Conservation (phyloP, 2,113 vertebrate species). For the Serranochromis macrocephalus region DNA sequence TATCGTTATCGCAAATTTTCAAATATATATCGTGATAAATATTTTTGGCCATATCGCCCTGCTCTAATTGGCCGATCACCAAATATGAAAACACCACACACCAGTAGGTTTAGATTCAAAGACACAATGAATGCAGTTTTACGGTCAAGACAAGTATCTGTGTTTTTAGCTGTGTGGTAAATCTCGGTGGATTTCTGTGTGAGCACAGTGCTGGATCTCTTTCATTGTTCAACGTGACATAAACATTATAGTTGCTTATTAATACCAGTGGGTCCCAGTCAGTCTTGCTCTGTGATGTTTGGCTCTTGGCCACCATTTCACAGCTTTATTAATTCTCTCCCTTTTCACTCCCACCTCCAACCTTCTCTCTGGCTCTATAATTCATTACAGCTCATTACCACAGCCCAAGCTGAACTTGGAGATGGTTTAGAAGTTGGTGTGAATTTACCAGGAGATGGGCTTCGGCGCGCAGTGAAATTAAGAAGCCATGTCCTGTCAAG, state of each 20-base stretch:
- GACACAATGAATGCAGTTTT: background rate
- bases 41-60: too few species aligned
- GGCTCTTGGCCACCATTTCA: background rate
- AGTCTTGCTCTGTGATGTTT: background rate
- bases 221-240: background rate
- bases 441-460: background rate
- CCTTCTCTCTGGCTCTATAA: background rate
- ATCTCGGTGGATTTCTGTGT: background rate
- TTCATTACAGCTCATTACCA: slow-evolving; percentile 28
- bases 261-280: background rate
- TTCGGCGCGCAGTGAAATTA: background rate
- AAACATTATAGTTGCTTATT: background rate
- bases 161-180: background rate
- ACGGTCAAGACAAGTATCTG: background rate
- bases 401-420: background rate
- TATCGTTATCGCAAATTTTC: too few species aligned
- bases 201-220: background rate
- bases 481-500: background rate
- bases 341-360: background rate
- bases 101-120: background rate
- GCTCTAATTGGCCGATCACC: background rate
- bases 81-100: background rate
- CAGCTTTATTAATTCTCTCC: slow-evolving; percentile 9
- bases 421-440: background rate
- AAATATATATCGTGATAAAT: too few species aligned